A percentile compares a stretch with the other conserved stretches of the same genome.
phyloP scores from a whole-genome alignment of 2,888 invertebrate species.

The Odontomyia ornata region DNA sequence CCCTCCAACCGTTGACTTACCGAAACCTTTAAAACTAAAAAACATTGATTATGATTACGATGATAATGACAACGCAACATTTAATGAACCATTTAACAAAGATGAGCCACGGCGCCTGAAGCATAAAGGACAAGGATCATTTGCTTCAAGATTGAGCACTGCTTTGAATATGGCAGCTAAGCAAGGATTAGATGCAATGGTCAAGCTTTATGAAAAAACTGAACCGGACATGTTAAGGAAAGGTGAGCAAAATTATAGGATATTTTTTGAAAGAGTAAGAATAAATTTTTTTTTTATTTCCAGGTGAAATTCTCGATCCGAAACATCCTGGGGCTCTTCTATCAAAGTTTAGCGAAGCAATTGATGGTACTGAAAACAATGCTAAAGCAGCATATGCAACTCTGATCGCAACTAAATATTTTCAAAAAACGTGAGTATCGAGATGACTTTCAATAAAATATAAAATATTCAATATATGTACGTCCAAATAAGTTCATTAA shows the following conservation, averaged over 20 bases:
- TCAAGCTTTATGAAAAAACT: slow-evolving; percentile 59
- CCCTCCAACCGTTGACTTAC: neutral
- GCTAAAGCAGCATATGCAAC: slow-evolving; percentile 63
- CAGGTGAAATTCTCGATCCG: slow-evolving; percentile 60
- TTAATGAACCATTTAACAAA: neutral
- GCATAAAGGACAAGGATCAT: slow-evolving; percentile 38
- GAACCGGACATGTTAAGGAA: slow-evolving; percentile 62
- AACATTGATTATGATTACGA: slow-evolving; percentile 37
- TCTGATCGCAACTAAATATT: slow-evolving; percentile 62
- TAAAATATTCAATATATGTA: no score
- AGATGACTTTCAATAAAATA: no score
- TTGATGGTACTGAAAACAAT: slow-evolving; percentile 54
- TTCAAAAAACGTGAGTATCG: slow-evolving; percentile 62
- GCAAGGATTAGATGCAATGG: slow-evolving; percentile 62
- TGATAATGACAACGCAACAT: slow-evolving; percentile 31
- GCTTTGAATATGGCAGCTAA: slow-evolving; percentile 61
- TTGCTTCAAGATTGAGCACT: slow-evolving; percentile 57
- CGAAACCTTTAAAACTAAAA: slow-evolving; percentile 46
- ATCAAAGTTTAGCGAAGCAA: slow-evolving; percentile 62
- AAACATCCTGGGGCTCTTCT: slow-evolving; percentile 62
- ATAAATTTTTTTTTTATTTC: slow-evolving; percentile 43
- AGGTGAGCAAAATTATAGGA: no score
- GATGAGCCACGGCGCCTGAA: slow-evolving; percentile 40
- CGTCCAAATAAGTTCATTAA: no score
- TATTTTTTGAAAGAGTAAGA: slow-evolving; percentile 32